Percentiles rank a stretch among this genome's conserved stretches.
Conservation (phyloP, 2,113 vertebrate genomes). For the Chascanopsetta lugubris region DNA sequence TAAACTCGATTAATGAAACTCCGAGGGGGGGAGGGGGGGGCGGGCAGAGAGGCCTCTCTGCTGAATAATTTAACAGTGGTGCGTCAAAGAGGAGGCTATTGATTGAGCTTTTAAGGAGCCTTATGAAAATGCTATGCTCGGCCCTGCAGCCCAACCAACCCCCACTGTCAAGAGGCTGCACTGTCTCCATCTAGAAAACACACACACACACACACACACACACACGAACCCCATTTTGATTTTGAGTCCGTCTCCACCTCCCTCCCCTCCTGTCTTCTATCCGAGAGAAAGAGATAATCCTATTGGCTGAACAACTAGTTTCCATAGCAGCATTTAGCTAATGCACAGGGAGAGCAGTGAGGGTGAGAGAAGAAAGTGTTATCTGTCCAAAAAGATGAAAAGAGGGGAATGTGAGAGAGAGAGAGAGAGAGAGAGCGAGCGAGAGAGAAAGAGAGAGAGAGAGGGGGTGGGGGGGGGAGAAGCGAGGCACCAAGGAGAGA, state of each 20-base stretch:
- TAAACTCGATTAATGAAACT: constrained; percentile 87
- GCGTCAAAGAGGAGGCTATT: constrained; percentile 85
- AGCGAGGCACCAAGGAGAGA: constrained; percentile 23
- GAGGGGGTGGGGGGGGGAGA: no score
- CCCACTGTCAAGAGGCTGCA: constrained; percentile 51
- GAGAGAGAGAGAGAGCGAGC: constrained; percentile 27
- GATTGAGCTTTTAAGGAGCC: constrained; percentile 87
- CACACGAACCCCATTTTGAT: constrained; percentile 78
- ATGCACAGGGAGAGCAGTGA: constrained; percentile 57
- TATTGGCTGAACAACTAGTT: constrained; percentile 67
- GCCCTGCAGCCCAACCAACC: constrained; percentile 77
- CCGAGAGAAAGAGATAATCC: constrained; percentile 52
- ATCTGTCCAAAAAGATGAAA: constrained; percentile 66
- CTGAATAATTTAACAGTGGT: constrained; percentile 91
- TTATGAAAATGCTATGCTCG: constrained; percentile 84
- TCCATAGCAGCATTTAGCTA: constrained; percentile 77
- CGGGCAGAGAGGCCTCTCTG: constrained; percentile 77
- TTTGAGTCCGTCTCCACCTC: constrained; percentile 48
- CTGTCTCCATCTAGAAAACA: constrained; percentile 83
- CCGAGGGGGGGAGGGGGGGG: constrained; percentile 6
- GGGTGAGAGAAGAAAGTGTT: constrained; percentile 56
- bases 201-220: no score
- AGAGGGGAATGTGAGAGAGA: constrained; percentile 38
- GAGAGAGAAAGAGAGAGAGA: constrained; percentile 22
- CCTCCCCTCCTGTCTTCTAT: constrained; percentile 49